A percentile compares a stretch with the other conserved stretches of the same genome.
Conservation (phyloP, 2,113 vertebrate species). For the Hemibagrus wyckioides region DNA sequence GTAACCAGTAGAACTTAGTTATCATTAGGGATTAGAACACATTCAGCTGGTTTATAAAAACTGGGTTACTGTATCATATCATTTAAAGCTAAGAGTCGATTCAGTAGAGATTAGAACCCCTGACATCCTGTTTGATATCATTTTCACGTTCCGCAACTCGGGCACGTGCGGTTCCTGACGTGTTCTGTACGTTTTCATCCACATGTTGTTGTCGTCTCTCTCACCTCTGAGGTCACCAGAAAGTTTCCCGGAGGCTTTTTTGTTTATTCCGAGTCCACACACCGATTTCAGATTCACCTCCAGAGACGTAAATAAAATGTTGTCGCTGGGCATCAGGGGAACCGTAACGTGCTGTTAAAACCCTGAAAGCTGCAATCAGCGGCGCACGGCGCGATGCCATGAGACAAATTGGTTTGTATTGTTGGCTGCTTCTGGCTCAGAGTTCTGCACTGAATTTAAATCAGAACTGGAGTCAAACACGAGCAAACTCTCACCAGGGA, state of each 20-base stretch:
- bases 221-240: not conserved
- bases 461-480: constrained; percentile 24
- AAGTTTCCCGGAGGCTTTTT: not conserved
- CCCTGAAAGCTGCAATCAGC: constrained; percentile 47
- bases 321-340: constrained; percentile 30
- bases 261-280: constrained; percentile 19
- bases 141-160: not conserved
- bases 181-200: not conserved
- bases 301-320: constrained; percentile 35
- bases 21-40: not conserved
- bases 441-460: constrained; percentile 40
- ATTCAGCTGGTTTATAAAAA: not conserved
- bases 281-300: constrained; percentile 30
- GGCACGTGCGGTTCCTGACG: not conserved
- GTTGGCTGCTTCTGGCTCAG: constrained; percentile 22
- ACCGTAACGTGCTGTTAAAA: constrained; percentile 34
- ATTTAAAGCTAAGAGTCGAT: not conserved
- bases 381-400: constrained; percentile 25
- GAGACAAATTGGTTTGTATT: constrained; percentile 47
- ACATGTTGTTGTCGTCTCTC: not conserved
- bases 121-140: not conserved
- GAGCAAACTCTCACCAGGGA: constrained; percentile 16
- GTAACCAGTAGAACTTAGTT: not conserved
- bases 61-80: not conserved
- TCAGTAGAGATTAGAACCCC: not conserved